phyloP scores from a whole-genome alignment of 92 coral and sea anemone genomes.

The Zoanthus sansibaricus region DNA sequence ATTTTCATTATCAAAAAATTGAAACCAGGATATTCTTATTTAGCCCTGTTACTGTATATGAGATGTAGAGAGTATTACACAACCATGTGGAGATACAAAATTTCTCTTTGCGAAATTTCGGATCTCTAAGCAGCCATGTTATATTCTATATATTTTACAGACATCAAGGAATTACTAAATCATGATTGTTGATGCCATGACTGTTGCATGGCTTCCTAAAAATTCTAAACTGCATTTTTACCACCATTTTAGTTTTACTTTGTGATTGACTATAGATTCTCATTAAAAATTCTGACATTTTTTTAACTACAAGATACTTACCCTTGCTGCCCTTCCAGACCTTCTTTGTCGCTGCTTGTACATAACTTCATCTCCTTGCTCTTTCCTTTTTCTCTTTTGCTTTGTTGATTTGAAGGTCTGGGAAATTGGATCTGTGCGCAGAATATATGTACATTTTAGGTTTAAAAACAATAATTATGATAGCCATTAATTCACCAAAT shows the following conservation, averaged over 20 bases:
- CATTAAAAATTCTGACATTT: not conserved
- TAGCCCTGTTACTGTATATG: not conserved
- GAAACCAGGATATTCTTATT: not conserved
- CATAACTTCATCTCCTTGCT: not conserved
- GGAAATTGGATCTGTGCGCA: not conserved
- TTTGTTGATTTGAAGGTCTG: not conserved
- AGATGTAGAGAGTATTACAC: not conserved
- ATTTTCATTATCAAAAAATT: not conserved
- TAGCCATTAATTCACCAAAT: not conserved
- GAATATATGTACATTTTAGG: not conserved
- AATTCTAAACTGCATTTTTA: not conserved
- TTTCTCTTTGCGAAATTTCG: not conserved
- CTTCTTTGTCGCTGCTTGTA: constrained; percentile 4
- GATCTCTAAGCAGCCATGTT: constrained; percentile 1
- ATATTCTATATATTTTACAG: not conserved
- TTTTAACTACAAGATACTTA: not conserved
- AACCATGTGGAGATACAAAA: not conserved
- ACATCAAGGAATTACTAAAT: constrained; percentile 5
- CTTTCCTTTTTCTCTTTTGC: not conserved
- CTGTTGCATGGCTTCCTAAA: not conserved
- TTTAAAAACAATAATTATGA: not conserved
- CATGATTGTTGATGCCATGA: constrained; percentile 6
- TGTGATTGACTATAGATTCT: not conserved
- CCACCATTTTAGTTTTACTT: not conserved
- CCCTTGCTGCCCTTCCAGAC: not conserved